Conservation (phyloP, 2,113 vertebrate species). For the Cryptotis parvus region DNA sequence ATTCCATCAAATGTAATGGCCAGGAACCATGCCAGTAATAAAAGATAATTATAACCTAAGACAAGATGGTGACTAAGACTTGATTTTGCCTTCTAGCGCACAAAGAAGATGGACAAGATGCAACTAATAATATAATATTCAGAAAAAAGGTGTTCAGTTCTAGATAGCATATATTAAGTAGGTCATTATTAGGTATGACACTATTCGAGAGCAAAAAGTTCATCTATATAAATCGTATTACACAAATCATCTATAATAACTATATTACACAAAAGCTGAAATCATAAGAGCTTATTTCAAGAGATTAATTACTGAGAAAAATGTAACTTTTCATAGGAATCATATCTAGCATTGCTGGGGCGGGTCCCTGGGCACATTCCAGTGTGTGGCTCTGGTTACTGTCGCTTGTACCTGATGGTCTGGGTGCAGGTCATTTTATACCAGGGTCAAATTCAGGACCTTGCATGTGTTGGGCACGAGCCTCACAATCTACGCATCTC, state of each 20-base stretch:
- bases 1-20: slow-evolving; percentile 22
- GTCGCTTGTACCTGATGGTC: too few species aligned
- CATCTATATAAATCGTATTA: background rate
- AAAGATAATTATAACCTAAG: slow-evolving; percentile 43
- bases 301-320: background rate
- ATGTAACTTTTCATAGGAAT: background rate
- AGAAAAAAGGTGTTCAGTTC: slow-evolving; percentile 1
- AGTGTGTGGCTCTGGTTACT: too few species aligned
- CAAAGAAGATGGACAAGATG: background rate
- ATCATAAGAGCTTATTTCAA: background rate
- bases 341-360: too few species aligned
- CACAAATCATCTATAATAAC: background rate
- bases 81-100: slow-evolving; percentile 18
- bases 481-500: too few species aligned
- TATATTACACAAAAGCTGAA: background rate
- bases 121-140: background rate
- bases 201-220: slow-evolving; percentile 12
- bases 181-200: background rate
- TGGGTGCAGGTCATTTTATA: too few species aligned
- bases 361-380: too few species aligned
- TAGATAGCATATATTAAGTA: background rate
- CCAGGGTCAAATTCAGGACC: too few species aligned
- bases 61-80: background rate
- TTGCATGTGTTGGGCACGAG: too few species aligned
- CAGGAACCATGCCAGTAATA: background rate